Evolutionary conservation across 2,888 invertebrate genomes (phyloP).

Genomic region (Liodrosophila aerea): DNA sequence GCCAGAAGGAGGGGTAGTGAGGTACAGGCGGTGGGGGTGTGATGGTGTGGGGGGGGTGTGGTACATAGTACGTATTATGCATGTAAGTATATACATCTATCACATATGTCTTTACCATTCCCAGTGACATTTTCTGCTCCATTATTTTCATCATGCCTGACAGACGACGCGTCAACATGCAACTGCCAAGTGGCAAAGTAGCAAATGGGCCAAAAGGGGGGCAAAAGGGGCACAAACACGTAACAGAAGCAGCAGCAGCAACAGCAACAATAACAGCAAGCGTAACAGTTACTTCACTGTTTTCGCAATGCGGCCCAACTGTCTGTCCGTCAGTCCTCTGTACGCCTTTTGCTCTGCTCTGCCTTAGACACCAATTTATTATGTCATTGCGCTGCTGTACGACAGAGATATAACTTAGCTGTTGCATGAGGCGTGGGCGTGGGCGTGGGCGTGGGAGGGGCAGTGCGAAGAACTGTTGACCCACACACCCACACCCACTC

Average conservation of each 20-base stretch:
- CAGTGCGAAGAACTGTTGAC: background rate
- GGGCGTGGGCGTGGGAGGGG: too few relatives aligned
- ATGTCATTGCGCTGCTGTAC: conserved; percentile 35
- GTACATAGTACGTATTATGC: conserved; percentile 3
- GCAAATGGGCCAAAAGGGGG: background rate
- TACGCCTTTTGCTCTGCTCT: conserved; percentile 17
- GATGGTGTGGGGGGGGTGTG: background rate
- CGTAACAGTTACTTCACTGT: conserved; percentile 46
- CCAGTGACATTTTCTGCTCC: conserved; percentile 76
- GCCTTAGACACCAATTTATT: conserved; percentile 63
- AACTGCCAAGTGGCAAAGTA: conserved; percentile 47
- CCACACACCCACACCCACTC: conserved; percentile 4
- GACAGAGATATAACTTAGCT: conserved; percentile 22
- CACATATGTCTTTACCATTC: conserved; percentile 60
- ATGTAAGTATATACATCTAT: conserved; percentile 24
- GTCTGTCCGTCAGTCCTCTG: conserved; percentile 13
- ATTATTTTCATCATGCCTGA: conserved; percentile 77
- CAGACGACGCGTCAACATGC: conserved; percentile 76
- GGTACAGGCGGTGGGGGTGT: background rate
- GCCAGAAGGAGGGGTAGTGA: background rate
- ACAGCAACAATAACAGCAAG: conserved; percentile 1
- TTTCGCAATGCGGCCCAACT: conserved; percentile 40
- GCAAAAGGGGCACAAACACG: conserved; percentile 48
- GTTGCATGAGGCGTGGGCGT: conserved; percentile 1
- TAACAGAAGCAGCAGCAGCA: conserved; percentile 29